Evolutionary conservation across 2,888 invertebrate species (phyloP).

Genomic region (Notodonta dromedarius): DNA sequence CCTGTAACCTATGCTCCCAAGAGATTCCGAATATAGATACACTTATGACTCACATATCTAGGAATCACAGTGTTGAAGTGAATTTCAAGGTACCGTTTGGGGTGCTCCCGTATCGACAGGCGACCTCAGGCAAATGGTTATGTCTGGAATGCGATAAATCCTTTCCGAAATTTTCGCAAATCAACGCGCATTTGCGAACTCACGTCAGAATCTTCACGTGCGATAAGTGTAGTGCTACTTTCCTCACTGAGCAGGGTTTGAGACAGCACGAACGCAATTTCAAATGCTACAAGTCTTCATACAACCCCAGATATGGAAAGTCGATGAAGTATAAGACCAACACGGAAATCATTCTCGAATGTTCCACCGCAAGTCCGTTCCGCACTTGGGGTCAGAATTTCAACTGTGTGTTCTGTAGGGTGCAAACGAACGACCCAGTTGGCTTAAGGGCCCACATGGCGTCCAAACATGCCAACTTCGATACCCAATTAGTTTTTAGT

Average conservation of each 20-base stretch:
- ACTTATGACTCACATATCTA: constrained; percentile 69
- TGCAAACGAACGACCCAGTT: constrained; percentile 75
- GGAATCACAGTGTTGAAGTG: constrained; percentile 63
- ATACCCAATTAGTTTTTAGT: constrained; percentile 71
- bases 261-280: constrained; percentile 74
- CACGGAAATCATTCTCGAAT: constrained; percentile 75
- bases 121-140: constrained; percentile 67
- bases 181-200: constrained; percentile 71
- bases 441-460: constrained; percentile 75
- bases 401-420: constrained; percentile 74
- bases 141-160: constrained; percentile 74
- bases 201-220: constrained; percentile 76
- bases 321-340: constrained; percentile 73
- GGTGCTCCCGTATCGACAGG: constrained; percentile 73
- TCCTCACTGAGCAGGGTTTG: constrained; percentile 71
- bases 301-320: constrained; percentile 74
- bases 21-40: constrained; percentile 63
- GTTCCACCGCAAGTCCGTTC: constrained; percentile 75
- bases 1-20: constrained; percentile 66
- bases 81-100: constrained; percentile 75
- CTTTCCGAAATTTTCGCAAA: constrained; percentile 71
- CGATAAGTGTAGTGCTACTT: constrained; percentile 75
- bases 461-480: constrained; percentile 69
- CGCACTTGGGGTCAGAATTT: constrained; percentile 79
- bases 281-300: constrained; percentile 72